Base-by-base conservation (phyloP, 2,888 invertebrate genomes). In the Seira sanloemensis region DNA sequence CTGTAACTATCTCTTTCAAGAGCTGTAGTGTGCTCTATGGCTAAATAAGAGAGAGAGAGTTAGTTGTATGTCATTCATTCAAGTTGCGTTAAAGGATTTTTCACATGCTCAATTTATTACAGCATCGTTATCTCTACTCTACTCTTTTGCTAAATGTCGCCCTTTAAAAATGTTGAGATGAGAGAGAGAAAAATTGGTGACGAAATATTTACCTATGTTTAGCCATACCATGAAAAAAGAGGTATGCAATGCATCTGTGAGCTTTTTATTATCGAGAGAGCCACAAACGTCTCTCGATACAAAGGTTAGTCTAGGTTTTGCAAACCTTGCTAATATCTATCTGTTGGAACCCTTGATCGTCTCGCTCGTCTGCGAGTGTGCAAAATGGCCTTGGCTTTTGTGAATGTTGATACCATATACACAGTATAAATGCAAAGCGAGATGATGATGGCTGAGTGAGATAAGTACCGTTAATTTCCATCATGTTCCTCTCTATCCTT, bases 51-150 rank as follows among this genome's bases (percentile, higher is more conserved):
- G n/a, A 50, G 50, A 50, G 50, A 50, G 50, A 50, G 50, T 75
- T 73, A 58, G 26, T 73, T 75, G 58, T 66, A 65, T 23, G n/a
- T 66, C 75, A 37, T 24, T 27, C 66, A 75, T 75, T 75, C 18
- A 71, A 71, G 12, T 4, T 37, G 12, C 37, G 37, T 37, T 7
- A 12, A 7, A 37, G 12, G 4, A 37, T 7, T 37, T 37, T 54
- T 76, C 18, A 67, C 24, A 76, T 50, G 24, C 67, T 50, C 24
- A 50, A 25, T 67, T 50, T 50, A 50, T 50, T 50, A 50, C 50
- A 7, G 2, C 50, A 50, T 50, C 50, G 16, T 50, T 50, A 50
- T 50, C 50, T 65, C 23, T 74, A 72, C 50, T 71, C 26, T 68
- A 37, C 68, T 46, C 71, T 24, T 26, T 68, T 24, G 26, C 67